A percentile compares a stretch with the other conserved stretches of the same genome.
phyloP scores from a whole-genome alignment of 2,797 vertebrate genomes.

The Chaenodraco wilsoni region DNA sequence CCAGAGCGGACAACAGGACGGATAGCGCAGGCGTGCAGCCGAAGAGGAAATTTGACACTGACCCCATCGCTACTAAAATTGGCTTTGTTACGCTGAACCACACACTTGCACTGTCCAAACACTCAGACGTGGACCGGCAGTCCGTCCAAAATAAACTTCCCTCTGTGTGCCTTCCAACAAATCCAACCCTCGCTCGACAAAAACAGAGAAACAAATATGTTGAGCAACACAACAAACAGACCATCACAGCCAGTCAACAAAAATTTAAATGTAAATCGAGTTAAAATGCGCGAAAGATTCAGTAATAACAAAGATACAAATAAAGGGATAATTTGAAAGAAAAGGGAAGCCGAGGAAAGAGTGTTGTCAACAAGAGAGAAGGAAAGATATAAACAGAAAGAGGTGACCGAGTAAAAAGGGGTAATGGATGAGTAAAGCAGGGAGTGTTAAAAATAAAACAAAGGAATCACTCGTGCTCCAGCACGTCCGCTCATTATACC shows the following conservation, averaged over 20 bases:
- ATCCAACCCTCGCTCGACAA: not conserved
- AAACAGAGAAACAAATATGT: conserved; percentile 3
- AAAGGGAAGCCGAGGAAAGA: conserved; percentile 1
- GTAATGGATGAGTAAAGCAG: conserved; percentile 50
- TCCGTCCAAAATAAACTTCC: conserved; percentile 45
- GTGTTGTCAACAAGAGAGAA: conserved; percentile 11
- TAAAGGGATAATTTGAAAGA: not conserved
- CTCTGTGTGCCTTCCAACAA: conserved; percentile 24
- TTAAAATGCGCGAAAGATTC: not conserved
- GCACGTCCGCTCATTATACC: conserved; percentile 76
- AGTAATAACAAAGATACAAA: conserved; percentile 9
- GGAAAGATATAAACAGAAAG: conserved; percentile 31
- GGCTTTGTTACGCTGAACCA: conserved; percentile 56
- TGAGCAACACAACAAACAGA: conserved; percentile 24
- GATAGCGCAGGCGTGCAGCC: conserved; percentile 34
- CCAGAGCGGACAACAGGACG: conserved; percentile 33
- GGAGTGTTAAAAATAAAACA: conserved; percentile 84
- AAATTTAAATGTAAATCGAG: conserved; percentile 18
- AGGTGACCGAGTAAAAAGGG: conserved; percentile 43
- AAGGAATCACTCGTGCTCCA: conserved; percentile 76
- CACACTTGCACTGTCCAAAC: conserved; percentile 65
- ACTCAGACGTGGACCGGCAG: conserved; percentile 25
- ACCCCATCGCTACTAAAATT: conserved; percentile 69
- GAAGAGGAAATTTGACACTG: conserved; percentile 67
- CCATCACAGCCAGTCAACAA: conserved; percentile 5